Evolutionary conservation across 2,888 invertebrate genomes (phyloP).

Genomic region (Entomobrya multifasciata): DNA sequence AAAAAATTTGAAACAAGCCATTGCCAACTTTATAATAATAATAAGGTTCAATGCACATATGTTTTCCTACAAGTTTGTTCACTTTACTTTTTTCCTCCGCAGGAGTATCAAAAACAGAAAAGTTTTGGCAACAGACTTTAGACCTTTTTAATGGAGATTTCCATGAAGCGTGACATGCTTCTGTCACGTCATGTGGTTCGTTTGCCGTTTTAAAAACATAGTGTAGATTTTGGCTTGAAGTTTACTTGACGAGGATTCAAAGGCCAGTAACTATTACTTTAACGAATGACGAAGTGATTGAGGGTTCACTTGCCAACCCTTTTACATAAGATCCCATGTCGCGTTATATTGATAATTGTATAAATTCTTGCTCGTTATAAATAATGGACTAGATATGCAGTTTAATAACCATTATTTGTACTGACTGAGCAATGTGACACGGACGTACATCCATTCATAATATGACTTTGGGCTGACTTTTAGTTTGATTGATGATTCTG

Average conservation of each 20-base stretch:
- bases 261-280: not conserved
- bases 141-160: not conserved
- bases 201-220: slow-evolving; percentile 1
- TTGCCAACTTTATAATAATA: too few species aligned
- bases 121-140: too few species aligned
- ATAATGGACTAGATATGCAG: not conserved
- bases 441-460: too few species aligned
- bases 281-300: not conserved
- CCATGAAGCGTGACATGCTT: not conserved
- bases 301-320: not conserved
- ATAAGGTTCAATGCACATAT: too few species aligned
- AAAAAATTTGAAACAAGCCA: too few species aligned
- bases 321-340: not conserved
- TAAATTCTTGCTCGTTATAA: not conserved
- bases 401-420: not conserved
- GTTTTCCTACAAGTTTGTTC: too few species aligned
- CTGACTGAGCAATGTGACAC: too few species aligned
- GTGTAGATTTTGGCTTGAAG: slow-evolving; percentile 9
- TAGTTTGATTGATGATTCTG: not conserved
- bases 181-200: slow-evolving; percentile 2
- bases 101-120: too few species aligned
- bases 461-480: too few species aligned
- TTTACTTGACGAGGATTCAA: slow-evolving; percentile 5
- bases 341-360: not conserved
- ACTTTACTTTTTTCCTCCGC: too few species aligned